A percentile compares a stretch with the other conserved stretches of the same genome.
phyloP scores from a whole-genome alignment of 2,113 vertebrate genomes.

The Rousettus leschenaultii region DNA sequence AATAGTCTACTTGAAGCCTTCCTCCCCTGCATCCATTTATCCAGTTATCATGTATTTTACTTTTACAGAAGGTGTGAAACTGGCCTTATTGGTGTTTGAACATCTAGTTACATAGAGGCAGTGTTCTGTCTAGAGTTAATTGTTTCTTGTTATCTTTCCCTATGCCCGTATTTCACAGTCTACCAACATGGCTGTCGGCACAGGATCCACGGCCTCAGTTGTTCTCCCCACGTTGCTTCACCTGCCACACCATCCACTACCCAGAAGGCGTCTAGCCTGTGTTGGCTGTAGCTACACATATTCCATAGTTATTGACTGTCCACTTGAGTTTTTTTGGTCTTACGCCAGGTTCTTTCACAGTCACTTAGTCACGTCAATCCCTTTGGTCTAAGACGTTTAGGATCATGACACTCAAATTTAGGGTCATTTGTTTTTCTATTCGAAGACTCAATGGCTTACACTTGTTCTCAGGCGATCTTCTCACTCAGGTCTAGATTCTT shows the following conservation, averaged over 20 bases:
- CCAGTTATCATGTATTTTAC: background rate
- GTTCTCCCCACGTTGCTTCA: background rate
- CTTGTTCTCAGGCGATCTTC: background rate
- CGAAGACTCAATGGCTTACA: background rate
- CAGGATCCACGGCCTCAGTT: background rate
- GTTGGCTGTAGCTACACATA: background rate
- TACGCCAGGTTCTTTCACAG: background rate
- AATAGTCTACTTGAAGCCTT: background rate
- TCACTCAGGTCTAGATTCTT: background rate
- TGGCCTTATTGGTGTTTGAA: background rate
- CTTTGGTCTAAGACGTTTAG: background rate
- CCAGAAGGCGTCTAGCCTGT: background rate
- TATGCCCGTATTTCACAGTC: background rate
- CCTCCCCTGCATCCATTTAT: background rate
- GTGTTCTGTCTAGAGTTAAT: background rate
- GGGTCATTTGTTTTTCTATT: background rate
- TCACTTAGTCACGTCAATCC: background rate
- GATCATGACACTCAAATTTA: background rate
- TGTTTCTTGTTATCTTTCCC: background rate
- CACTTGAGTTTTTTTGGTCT: background rate
- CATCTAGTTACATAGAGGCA: background rate
- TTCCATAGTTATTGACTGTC: background rate
- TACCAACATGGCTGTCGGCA: background rate
- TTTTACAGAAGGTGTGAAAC: background rate
- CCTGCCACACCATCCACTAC: background rate